Evolutionary conservation across 2,797 vertebrate species (phyloP).

Genomic region (Cirrhinus mrigala): DNA sequence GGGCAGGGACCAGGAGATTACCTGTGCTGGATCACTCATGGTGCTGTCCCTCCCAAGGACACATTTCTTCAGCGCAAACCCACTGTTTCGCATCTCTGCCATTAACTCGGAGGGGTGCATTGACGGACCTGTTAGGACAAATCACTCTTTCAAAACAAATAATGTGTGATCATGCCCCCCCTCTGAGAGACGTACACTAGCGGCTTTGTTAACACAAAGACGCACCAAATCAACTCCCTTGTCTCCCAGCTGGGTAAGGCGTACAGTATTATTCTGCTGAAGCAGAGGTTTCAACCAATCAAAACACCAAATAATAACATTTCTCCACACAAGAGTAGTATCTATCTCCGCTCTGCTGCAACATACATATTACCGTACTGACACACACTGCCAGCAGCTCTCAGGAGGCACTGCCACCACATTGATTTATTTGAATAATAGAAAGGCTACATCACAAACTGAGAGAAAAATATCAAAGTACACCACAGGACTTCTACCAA

Average conservation of each 20-base stretch:
- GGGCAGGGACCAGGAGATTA: conserved; percentile 86
- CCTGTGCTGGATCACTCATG: conserved; percentile 96
- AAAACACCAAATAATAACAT: conserved; percentile 97
- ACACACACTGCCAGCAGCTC: conserved; percentile 74
- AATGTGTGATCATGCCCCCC: conserved; percentile 85
- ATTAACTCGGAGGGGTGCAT: conserved; percentile 99
- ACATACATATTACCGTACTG: conserved; percentile 77
- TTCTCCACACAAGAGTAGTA: conserved; percentile 88
- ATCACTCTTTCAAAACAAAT: conserved; percentile 94
- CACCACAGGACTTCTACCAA: not conserved
- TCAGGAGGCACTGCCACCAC: conserved; percentile 59
- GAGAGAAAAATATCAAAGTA: not conserved
- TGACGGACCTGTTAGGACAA: conserved; percentile 98
- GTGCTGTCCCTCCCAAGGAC: conserved; percentile 97
- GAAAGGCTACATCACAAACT: conserved; percentile 20
- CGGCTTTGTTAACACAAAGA: conserved; percentile 98
- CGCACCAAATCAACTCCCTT: conserved; percentile 98
- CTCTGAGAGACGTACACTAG: conserved; percentile 89
- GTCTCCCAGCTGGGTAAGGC: conserved; percentile 99
- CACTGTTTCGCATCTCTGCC: conserved; percentile 99
- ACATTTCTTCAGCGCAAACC: conserved; percentile 99
- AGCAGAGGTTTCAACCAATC: conserved; percentile 92
- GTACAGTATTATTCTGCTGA: conserved; percentile 96
- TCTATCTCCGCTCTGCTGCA: conserved; percentile 84
- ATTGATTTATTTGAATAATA: conserved; percentile 17